Conservation (phyloP, 2,888 invertebrate genomes). For the Rotaria macrura region DNA sequence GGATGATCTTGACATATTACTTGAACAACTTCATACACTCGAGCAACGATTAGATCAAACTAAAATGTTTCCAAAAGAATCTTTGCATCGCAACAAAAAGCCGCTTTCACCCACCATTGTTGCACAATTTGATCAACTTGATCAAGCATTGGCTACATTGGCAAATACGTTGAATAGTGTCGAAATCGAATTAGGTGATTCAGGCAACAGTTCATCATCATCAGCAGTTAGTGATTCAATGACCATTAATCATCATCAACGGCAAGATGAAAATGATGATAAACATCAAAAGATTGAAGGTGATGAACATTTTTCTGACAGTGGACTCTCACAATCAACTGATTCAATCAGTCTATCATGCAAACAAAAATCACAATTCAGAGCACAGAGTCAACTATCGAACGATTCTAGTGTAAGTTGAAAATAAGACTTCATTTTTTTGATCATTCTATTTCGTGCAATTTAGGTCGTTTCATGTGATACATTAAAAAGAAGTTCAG, state of each 20-base stretch:
- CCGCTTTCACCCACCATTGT: background rate
- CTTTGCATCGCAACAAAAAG: background rate
- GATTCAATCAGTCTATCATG: background rate
- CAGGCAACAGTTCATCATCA: background rate
- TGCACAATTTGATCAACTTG: slow-evolving; percentile 19
- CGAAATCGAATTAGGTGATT: background rate
- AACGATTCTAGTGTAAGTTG: background rate
- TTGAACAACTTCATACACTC: background rate
- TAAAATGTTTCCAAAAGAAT: background rate
- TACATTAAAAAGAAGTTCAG: background rate
- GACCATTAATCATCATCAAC: background rate
- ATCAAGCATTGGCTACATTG: background rate
- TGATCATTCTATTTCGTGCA: background rate
- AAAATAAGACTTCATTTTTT: background rate
- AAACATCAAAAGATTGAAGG: background rate
- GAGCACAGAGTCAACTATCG: background rate
- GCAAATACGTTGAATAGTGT: slow-evolving; percentile 7
- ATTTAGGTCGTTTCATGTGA: background rate
- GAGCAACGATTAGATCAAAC: slow-evolving; percentile 12
- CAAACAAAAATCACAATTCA: background rate
- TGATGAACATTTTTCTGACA: slow-evolving; percentile 15
- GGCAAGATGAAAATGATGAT: background rate
- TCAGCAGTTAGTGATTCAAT: background rate
- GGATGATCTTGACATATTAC: slow-evolving; percentile 16
- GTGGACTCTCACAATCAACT: background rate